A percentile compares a stretch with the other conserved stretches of the same genome.
Conservation (phyloP, 2,888 invertebrate genomes). For the Drosophila rellima region DNA sequence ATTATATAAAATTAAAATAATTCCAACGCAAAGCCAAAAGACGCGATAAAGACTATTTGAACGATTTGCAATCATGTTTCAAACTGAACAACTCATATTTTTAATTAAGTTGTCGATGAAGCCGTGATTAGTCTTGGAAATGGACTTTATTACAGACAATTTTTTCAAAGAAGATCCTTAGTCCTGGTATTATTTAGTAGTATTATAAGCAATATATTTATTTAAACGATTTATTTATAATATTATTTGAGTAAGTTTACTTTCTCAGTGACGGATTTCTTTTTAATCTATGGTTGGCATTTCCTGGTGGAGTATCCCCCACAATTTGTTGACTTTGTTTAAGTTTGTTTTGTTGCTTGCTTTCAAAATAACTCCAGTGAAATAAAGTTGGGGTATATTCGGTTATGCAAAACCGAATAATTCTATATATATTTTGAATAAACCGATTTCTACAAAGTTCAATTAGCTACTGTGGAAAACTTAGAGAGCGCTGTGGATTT, state of each 20-base stretch:
- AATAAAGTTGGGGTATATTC: not conserved
- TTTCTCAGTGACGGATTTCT: not conserved
- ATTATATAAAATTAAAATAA: not conserved
- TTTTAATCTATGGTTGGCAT: not conserved
- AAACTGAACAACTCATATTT: not conserved
- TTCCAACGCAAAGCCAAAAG: not conserved
- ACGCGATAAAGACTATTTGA: conserved; percentile 5
- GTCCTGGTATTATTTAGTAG: no score
- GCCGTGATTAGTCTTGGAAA: not conserved
- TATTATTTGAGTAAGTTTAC: not conserved
- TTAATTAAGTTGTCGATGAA: not conserved
- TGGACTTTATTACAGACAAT: no score
- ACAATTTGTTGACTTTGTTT: not conserved
- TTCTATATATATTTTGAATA: conserved; percentile 2
- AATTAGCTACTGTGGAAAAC: conserved; percentile 1
- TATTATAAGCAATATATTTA: no score
- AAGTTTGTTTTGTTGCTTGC: not conserved
- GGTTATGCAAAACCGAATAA: not conserved
- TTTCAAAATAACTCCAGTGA: not conserved
- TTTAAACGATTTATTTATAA: not conserved
- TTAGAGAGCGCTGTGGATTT: not conserved
- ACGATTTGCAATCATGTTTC: conserved; percentile 1
- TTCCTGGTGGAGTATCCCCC: not conserved
- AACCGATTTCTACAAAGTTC: not conserved
- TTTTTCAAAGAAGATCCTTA: no score